A percentile compares a stretch with the other conserved stretches of the same genome.
Conservation (phyloP, 2,113 vertebrate genomes). For the Peromyscus leucopus region DNA sequence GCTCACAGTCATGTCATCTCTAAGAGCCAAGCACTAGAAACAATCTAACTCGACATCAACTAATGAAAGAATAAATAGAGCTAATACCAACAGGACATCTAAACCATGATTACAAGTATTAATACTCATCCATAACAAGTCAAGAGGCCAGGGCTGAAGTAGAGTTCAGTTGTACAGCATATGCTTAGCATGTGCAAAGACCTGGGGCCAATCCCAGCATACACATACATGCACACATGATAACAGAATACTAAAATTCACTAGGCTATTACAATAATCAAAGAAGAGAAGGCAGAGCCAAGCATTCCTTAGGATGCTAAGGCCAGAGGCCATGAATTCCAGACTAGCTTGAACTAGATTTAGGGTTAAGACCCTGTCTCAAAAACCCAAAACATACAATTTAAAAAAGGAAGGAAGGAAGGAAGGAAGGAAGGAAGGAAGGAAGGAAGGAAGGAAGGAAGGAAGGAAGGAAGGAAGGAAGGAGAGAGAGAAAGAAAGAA, state of each 20-base stretch:
- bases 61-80: slow-evolving; percentile 2
- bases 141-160: neutral
- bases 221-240: neutral
- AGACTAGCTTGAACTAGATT: neutral
- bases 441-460: neutral
- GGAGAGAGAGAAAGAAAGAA: too few species aligned
- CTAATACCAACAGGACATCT: neutral
- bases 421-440: too few species aligned
- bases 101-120: neutral
- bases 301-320: neutral
- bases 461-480: neutral
- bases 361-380: neutral
- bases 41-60: neutral
- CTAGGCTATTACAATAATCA: neutral
- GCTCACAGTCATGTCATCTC: neutral
- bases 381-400: neutral
- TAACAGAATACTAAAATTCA: neutral
- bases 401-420: neutral
- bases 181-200: neutral
- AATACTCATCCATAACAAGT: neutral
- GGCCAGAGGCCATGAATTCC: neutral
- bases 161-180: neutral
- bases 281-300: neutral
- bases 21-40: neutral
- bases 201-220: neutral